Evolutionary conservation across 2,888 invertebrate genomes (phyloP), one percentile per base, ranked within the genome.

Genomic region (Pseudococcus longispinus): DNA sequence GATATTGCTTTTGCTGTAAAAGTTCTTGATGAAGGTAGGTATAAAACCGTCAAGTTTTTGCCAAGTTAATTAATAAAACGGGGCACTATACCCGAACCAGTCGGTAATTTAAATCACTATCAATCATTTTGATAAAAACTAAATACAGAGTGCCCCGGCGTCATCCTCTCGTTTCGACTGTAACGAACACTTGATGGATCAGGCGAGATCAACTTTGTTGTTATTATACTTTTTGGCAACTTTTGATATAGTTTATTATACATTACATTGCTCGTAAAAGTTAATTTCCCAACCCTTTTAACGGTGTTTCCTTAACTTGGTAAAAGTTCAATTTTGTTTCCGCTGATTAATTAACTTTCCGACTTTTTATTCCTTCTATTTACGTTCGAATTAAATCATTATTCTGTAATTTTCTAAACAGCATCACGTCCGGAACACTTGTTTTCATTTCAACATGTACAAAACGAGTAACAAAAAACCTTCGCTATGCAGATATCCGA

Each of bases 91-190:
- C 60, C 85, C 74, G 42, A 84, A 84, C 55, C 84, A 74, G 85
- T 85, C 85, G 85, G 85, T 85, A 85, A 85, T 85, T 85, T 85
- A 85, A 85, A 85, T 85, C 85, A 85, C 85, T 85, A 85, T 85
- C 85, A 85, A 85, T 85, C 85, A 85, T 85, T 74, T 85, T 85
- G 85, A 85, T 85, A 85, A 85, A 85, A 85, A 85, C 85, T 85
- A 85, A 85, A 74, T 85, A 85, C 85, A 70, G 37, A 85, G 70
- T 85, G 85, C 85, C 85, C 85, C 85, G 77, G 70, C 85, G 74
- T 70, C 85, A 74, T 85, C 85, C 85, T 60, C 85, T 84, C 70
- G 42, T 42, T 80, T 80, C 85, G 85, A 70, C 85, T 85, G 85
- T 85, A 85, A 85, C 85, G 85, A 85, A 85, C 85, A 85, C 65